A percentile compares a stretch with the other conserved stretches of the same genome.
Evolutionary conservation across 1,140 invertebrate genomes (phyloP).

Genomic region (Scaptomyza pallida): DNA sequence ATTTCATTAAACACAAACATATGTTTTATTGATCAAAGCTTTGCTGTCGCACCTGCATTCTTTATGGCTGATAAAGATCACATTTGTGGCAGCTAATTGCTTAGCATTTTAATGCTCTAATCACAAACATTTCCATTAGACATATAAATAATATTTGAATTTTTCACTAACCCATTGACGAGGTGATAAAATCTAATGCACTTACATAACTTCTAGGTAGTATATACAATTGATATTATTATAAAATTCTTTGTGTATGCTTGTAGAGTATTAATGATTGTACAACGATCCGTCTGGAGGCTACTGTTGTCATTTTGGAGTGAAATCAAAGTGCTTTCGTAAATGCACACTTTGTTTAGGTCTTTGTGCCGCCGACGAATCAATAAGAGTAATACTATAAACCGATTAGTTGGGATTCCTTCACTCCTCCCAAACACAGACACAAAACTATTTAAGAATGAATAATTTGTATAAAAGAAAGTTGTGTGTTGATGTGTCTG

Average conservation of each 20-base stretch:
- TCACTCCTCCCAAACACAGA: background rate
- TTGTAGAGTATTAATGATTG: slow-evolving; percentile 2
- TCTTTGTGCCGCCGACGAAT: slow-evolving; percentile 43
- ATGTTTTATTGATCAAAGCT: background rate
- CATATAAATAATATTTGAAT: background rate
- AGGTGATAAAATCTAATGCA: background rate
- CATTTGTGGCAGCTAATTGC: background rate
- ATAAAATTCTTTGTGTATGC: background rate
- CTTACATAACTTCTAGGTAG: background rate
- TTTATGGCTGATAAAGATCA: background rate
- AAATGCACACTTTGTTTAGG: slow-evolving; percentile 36
- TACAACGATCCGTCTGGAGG: background rate
- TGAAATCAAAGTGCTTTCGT: slow-evolving; percentile 31
- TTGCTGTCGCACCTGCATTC: background rate
- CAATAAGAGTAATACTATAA: slow-evolving; percentile 46
- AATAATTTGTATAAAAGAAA: slow-evolving; percentile 72
- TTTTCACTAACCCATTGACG: background rate
- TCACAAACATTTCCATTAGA: background rate
- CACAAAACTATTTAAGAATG: slow-evolving; percentile 57
- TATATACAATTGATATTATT: background rate
- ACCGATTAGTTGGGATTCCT: slow-evolving; percentile 41
- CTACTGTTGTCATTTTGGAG: slow-evolving; percentile 2
- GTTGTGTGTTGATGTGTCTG: slow-evolving; percentile 44
- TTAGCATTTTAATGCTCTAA: background rate
- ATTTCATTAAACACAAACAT: background rate